Evolutionary conservation across 2,797 vertebrate genomes (phyloP).

Genomic region (Odontamblyopus lacepedii): DNA sequence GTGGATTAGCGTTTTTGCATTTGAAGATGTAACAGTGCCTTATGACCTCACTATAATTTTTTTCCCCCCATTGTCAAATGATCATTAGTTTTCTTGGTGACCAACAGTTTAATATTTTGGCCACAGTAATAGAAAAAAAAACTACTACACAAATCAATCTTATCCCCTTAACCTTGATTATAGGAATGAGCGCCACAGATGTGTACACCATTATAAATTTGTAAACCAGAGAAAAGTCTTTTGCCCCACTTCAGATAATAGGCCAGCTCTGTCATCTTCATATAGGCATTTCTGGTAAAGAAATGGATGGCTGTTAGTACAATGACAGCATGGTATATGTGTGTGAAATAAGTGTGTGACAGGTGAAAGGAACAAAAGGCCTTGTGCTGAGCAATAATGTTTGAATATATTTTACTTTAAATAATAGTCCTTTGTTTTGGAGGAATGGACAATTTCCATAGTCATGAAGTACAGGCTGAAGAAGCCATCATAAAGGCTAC

Average conservation of each 20-base stretch:
- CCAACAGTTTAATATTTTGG: background rate
- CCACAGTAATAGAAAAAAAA: constrained; percentile 38
- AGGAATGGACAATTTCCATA: constrained; percentile 20
- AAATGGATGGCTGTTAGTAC: constrained; percentile 13
- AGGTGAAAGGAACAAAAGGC: constrained; percentile 42
- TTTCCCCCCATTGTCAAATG: constrained; percentile 6
- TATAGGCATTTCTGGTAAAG: constrained; percentile 16
- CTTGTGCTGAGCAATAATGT: constrained; percentile 60
- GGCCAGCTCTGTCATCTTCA: constrained; percentile 23
- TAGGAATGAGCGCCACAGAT: constrained; percentile 24
- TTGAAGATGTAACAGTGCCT: constrained; percentile 56
- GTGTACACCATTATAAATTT: constrained; percentile 14
- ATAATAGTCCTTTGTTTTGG: constrained; percentile 39
- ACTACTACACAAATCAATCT: constrained; percentile 43
- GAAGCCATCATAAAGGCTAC: constrained; percentile 49
- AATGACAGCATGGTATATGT: constrained; percentile 31
- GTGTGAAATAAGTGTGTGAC: constrained; percentile 36
- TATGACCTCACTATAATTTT: constrained; percentile 26
- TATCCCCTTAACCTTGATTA: constrained; percentile 37
- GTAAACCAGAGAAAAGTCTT: background rate
- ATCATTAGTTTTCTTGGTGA: constrained; percentile 1
- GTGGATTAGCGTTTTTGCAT: constrained; percentile 15
- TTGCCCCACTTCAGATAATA: background rate
- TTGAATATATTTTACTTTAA: constrained; percentile 38
- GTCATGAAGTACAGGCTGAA: constrained; percentile 33